Evolutionary conservation across 2,113 vertebrate genomes (phyloP).

Genomic region (Thunnus thynnus): DNA sequence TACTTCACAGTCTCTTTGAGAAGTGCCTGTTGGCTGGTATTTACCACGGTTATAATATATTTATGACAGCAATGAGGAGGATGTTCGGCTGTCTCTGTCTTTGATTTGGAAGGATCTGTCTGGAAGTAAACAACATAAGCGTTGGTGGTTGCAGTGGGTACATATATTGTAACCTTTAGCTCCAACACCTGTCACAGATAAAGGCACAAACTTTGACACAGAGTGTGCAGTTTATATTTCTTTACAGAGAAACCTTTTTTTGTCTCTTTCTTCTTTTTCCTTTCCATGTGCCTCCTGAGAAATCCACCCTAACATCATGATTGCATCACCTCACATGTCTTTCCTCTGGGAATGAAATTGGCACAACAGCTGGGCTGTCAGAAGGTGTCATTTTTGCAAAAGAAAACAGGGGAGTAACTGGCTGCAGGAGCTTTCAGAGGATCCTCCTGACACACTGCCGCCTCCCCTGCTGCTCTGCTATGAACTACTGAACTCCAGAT

Average conservation of each 20-base stretch:
- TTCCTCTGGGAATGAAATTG: slow-evolving; percentile 41
- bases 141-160: slow-evolving; percentile 40
- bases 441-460: slow-evolving; percentile 55
- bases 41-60: slow-evolving; percentile 34
- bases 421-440: slow-evolving; percentile 50
- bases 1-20: slow-evolving; percentile 25
- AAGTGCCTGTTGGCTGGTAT: slow-evolving; percentile 17
- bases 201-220: slow-evolving; percentile 40
- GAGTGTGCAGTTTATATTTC: slow-evolving; percentile 12
- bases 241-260: slow-evolving; percentile 1
- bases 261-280: background rate
- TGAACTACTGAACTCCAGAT: slow-evolving; percentile 71
- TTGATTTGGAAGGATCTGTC: slow-evolving; percentile 47
- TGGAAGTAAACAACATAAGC: slow-evolving; percentile 46
- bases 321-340: slow-evolving; percentile 70
- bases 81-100: slow-evolving; percentile 40
- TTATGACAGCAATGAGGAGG: slow-evolving; percentile 48
- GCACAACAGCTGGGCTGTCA: slow-evolving; percentile 74
- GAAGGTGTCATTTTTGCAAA: slow-evolving; percentile 54
- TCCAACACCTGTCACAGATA: slow-evolving; percentile 29
- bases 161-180: slow-evolving; percentile 42
- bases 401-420: slow-evolving; percentile 47
- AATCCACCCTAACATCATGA: slow-evolving; percentile 43
- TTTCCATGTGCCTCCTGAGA: slow-evolving; percentile 26
- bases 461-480: slow-evolving; percentile 47